A percentile compares a stretch with the other conserved stretches of the same genome.
Conservation (phyloP, 2,113 vertebrate genomes). For the Macrotis lagotis region DNA sequence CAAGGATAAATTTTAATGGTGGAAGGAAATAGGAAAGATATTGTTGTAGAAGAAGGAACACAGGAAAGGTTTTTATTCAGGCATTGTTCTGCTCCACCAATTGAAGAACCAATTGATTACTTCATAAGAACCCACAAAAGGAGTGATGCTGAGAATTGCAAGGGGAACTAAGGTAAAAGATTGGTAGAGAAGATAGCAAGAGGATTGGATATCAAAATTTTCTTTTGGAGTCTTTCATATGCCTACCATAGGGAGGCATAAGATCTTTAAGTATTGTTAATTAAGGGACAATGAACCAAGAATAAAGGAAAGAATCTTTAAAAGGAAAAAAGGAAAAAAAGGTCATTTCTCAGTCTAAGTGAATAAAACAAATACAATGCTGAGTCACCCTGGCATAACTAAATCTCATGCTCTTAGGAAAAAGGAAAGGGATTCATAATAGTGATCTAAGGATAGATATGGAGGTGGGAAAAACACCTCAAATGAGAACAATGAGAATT, state of each 20-base stretch:
- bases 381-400: neutral
- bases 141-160: neutral
- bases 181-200: neutral
- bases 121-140: neutral
- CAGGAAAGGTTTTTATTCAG: too few relatives aligned
- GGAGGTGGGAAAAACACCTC: neutral
- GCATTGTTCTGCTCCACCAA: too few relatives aligned
- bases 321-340: neutral
- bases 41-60: neutral
- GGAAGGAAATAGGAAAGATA: neutral
- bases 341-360: neutral
- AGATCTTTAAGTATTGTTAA: neutral
- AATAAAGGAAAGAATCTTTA: neutral
- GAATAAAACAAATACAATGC: neutral
- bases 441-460: neutral
- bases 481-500: neutral
- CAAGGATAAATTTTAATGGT: neutral
- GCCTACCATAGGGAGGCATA: neutral
- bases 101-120: neutral
- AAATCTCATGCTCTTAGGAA: neutral
- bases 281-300: neutral
- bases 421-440: neutral
- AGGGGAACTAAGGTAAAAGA: neutral
- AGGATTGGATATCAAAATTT: neutral
- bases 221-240: neutral